Evolutionary conservation across 2,113 vertebrate genomes (phyloP).

Genomic region (Chascanopsetta lugubris): DNA sequence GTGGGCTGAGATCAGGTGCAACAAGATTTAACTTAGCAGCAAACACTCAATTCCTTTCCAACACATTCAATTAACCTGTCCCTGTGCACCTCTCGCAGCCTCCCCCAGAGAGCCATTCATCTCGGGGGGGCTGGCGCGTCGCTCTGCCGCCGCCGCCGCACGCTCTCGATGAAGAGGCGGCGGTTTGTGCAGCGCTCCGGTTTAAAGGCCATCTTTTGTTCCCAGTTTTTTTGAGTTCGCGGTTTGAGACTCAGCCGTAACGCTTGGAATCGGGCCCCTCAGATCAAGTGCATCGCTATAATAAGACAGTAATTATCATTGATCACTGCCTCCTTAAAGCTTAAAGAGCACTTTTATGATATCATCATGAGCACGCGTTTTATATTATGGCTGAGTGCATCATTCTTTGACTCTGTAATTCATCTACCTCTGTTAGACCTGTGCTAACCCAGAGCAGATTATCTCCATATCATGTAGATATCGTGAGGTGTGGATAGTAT

Average conservation of each 20-base stretch:
- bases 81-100: slow-evolving; percentile 46
- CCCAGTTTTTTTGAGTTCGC: slow-evolving; percentile 38
- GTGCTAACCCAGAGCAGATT: too few species aligned
- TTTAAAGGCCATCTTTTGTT: slow-evolving; percentile 58
- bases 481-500: too few species aligned
- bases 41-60: slow-evolving; percentile 72
- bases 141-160: slow-evolving; percentile 11
- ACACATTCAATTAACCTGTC: slow-evolving; percentile 79
- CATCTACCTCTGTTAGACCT: too few species aligned
- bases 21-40: slow-evolving; percentile 76
- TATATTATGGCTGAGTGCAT: too few species aligned
- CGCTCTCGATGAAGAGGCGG: background rate
- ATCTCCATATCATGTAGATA: too few species aligned
- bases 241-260: slow-evolving; percentile 30
- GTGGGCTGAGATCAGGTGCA: slow-evolving; percentile 76
- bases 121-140: slow-evolving; percentile 38
- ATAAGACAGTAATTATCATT: background rate
- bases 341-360: too few species aligned
- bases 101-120: slow-evolving; percentile 59
- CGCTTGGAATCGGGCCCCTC: slow-evolving; percentile 27
- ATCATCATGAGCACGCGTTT: too few species aligned
- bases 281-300: slow-evolving; percentile 15
- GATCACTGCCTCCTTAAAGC: background rate
- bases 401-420: too few species aligned
- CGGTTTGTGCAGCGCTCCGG: slow-evolving; percentile 20